phyloP scores from a whole-genome alignment of 2,888 invertebrate genomes.

The Oxyscelio sp. region DNA sequence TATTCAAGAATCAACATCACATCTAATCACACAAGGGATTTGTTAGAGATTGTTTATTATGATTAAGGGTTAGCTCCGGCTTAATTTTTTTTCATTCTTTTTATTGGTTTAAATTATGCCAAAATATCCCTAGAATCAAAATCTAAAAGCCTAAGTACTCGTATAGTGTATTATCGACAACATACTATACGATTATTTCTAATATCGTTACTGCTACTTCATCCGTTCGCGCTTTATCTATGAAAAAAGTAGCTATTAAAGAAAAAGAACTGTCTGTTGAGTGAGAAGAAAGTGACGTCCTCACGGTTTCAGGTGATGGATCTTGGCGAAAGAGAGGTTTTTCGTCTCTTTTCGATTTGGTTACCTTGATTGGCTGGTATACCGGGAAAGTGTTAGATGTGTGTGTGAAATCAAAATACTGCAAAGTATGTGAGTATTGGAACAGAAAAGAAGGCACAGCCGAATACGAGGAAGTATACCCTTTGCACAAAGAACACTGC shows the following conservation, averaged over 20 bases:
- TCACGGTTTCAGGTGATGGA: constrained; percentile 22
- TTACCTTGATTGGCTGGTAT: constrained; percentile 38
- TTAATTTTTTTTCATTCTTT: too few relatives aligned
- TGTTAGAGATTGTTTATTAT: too few relatives aligned
- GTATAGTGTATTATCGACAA: constrained; percentile 21
- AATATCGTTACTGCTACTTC: constrained; percentile 9
- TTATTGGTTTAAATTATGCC: too few relatives aligned
- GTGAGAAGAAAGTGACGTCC: constrained; percentile 2
- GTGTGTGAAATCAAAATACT: constrained; percentile 33
- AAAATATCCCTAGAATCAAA: too few relatives aligned
- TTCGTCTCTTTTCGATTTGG: constrained; percentile 29
- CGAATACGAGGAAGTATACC: constrained; percentile 27
- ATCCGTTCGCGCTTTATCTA: constrained; percentile 16
- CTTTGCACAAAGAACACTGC: constrained; percentile 22
- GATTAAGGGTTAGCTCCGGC: too few relatives aligned
- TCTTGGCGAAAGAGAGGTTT: constrained; percentile 35
- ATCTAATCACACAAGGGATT: too few relatives aligned
- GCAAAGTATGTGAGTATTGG: constrained; percentile 40
- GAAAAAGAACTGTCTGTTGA: constrained; percentile 33
- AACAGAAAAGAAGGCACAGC: constrained; percentile 24
- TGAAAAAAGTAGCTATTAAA: constrained; percentile 29
- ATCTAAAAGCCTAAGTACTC: too few relatives aligned
- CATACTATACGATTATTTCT: constrained; percentile 15
- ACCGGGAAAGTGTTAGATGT: constrained; percentile 48
- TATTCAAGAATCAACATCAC: too few relatives aligned